Percentiles rank a stretch among this genome's conserved stretches.
phyloP scores from a whole-genome alignment of 2,888 invertebrate genomes.

The Pecten maximus region DNA sequence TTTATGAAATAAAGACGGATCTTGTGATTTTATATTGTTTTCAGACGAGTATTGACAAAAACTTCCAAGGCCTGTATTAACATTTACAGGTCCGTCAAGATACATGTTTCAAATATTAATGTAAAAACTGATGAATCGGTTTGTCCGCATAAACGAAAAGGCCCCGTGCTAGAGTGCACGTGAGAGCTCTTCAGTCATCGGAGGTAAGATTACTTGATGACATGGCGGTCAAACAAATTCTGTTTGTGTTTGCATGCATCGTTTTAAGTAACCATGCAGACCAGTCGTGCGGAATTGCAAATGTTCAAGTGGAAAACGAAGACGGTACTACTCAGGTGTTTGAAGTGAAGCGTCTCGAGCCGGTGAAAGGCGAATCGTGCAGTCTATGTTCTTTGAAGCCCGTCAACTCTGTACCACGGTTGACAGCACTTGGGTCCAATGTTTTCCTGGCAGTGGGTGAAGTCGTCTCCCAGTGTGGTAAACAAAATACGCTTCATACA shows the following conservation, averaged over 20 bases:
- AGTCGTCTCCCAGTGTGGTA: slow-evolving; percentile 71
- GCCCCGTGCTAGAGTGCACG: background rate
- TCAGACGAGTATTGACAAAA: too few relatives aligned
- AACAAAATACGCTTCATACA: background rate
- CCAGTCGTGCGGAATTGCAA: slow-evolving; percentile 64
- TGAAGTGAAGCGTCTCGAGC: slow-evolving; percentile 72
- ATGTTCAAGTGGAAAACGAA: slow-evolving; percentile 74
- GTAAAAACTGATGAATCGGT: too few relatives aligned
- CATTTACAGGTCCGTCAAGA: too few relatives aligned
- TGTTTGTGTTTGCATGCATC: slow-evolving; percentile 43
- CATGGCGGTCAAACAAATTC: slow-evolving; percentile 16
- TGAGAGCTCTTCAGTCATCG: background rate
- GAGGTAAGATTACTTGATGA: slow-evolving; percentile 22
- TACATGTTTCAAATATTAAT: too few relatives aligned
- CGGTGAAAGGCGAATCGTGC: slow-evolving; percentile 66
- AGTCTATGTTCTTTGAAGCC: slow-evolving; percentile 64
- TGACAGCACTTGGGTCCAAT: slow-evolving; percentile 66
- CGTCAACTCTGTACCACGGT: slow-evolving; percentile 62
- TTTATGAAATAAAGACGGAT: too few relatives aligned
- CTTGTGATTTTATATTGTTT: too few relatives aligned
- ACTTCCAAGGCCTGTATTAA: too few relatives aligned
- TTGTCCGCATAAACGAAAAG: too few relatives aligned
- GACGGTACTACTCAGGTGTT: slow-evolving; percentile 74
- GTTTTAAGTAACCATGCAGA: slow-evolving; percentile 42
- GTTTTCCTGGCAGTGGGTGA: slow-evolving; percentile 71